These are phyloP conservation scores for Eristalinus sepulchralis DNA, from an alignment of 2,888 invertebrate genomes.

Conservation along the genomic window DNA sequence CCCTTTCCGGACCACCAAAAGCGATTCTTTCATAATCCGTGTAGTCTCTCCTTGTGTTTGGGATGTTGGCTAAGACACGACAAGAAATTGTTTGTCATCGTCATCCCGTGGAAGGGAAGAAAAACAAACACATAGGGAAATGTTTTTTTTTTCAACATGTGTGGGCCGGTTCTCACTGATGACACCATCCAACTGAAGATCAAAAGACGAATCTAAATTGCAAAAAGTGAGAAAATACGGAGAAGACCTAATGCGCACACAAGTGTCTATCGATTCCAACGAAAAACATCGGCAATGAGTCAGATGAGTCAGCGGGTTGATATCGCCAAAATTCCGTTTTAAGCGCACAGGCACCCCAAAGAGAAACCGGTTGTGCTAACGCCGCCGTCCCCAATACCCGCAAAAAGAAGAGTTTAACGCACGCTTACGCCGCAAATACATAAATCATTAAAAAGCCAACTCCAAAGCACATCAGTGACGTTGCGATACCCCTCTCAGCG, in stretches of 20 bases:
- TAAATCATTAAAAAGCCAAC: conserved; percentile 16
- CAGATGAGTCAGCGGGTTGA: neutral
- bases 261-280: neutral
- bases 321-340: neutral
- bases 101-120: neutral
- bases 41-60: neutral
- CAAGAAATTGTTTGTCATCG: neutral
- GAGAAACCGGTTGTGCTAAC: neutral
- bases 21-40: neutral
- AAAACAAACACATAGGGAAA: neutral
- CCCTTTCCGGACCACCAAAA: neutral
- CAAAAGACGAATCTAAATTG: too few species aligned
- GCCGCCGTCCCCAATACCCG: neutral
- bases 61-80: neutral
- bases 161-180: neutral
- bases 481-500: neutral
- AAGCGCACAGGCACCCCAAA: neutral
- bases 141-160: too few species aligned
- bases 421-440: conserved; percentile 23
- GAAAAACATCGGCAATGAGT: neutral
- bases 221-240: too few species aligned
- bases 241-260: neutral
- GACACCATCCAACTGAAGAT: neutral
- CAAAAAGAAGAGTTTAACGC: conserved; percentile 23
- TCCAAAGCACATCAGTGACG: conserved; percentile 37